Evolutionary conservation across 2,888 invertebrate species (phyloP), one percentile per base, ranked within the genome.

Genomic region (Trypoxylon attenuatum): DNA sequence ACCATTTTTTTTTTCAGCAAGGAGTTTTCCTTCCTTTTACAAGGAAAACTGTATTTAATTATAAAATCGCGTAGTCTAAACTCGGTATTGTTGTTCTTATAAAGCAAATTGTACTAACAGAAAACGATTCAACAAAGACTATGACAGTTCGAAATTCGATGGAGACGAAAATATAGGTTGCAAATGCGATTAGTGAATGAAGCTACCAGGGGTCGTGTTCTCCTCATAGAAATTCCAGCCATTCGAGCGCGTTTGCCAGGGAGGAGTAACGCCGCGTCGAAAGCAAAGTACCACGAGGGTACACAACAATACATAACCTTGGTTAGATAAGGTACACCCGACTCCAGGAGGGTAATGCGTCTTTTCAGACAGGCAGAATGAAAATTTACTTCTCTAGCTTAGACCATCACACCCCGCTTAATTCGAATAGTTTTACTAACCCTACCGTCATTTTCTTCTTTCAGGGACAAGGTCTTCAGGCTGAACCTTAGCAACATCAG

Each of bases 401-500:
- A 50, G 38, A 59, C 42, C 54, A n/a, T 56, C 59, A 60, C 59
- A 42, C 47, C 39, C 16, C 41, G 52, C 50, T 61, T 61, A 49
- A 72, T 54, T 39, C 51, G 66, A 56, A 65, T 67, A 56, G 55
- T 54, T 54, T 6, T 52, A 25, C 39, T 54, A 51, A 50, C 16
- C 19, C 39, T 15, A 45, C 22, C 25, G 3, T 23, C 15, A n/a
- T 18, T 53, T 85, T 87, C 87, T 84, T 87, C 79, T 94, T 92
- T 45, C 92, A 94, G 94, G 94, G 94, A 94, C 88, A 93, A 94
- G 82, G 90, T 94, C 77, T 94, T 92, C 89, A 89, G 93, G 83
- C 90, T 95, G 83, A 94, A 94, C 88, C 90, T 95, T 88, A 94
- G 94, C 90, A 95, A 95, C 88, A 94, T 95, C 87, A 94, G 94